phyloP scores from a whole-genome alignment of 2,888 invertebrate species.

The Nemapogon koenigi region DNA sequence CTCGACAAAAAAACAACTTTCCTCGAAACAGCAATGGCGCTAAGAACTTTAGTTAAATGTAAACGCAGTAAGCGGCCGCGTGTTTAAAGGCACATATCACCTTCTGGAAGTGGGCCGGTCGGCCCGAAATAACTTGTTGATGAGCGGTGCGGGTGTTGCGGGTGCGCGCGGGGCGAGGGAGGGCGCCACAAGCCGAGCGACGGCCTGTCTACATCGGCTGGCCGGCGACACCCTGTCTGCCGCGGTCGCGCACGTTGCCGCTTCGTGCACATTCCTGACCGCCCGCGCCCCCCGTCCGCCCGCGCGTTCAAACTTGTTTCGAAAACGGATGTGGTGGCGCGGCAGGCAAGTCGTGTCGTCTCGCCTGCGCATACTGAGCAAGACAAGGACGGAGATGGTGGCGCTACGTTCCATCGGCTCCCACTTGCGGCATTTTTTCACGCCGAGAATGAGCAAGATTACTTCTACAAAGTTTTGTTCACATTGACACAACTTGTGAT shows the following conservation, averaged over 20 bases:
- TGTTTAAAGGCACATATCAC: constrained; percentile 30
- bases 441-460: constrained; percentile 72
- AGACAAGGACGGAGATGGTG: constrained; percentile 47
- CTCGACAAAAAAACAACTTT: constrained; percentile 56
- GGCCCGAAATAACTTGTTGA: constrained; percentile 64
- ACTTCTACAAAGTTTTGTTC: constrained; percentile 47
- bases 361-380: constrained; percentile 27
- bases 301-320: constrained; percentile 72
- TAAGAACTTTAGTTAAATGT: constrained; percentile 29
- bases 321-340: constrained; percentile 74
- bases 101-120: constrained; percentile 34
- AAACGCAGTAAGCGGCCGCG: constrained; percentile 36
- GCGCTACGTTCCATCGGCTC: constrained; percentile 66
- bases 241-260: constrained; percentile 79
- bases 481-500: too few relatives aligned
- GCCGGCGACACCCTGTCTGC: constrained; percentile 96
- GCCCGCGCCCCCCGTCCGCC: constrained; percentile 42
- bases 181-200: constrained; percentile 67
- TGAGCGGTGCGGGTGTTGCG: constrained; percentile 38
- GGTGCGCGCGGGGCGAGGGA: constrained; percentile 40
- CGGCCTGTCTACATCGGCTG: constrained; percentile 81
- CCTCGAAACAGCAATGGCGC: constrained; percentile 62
- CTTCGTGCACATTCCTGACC: constrained; percentile 57
- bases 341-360: constrained; percentile 49
- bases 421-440: constrained; percentile 70